A percentile compares a stretch with the other conserved stretches of the same genome.
Evolutionary conservation across 2,797 vertebrate genomes (phyloP).

Genomic region (Acanthurus lineatus): DNA sequence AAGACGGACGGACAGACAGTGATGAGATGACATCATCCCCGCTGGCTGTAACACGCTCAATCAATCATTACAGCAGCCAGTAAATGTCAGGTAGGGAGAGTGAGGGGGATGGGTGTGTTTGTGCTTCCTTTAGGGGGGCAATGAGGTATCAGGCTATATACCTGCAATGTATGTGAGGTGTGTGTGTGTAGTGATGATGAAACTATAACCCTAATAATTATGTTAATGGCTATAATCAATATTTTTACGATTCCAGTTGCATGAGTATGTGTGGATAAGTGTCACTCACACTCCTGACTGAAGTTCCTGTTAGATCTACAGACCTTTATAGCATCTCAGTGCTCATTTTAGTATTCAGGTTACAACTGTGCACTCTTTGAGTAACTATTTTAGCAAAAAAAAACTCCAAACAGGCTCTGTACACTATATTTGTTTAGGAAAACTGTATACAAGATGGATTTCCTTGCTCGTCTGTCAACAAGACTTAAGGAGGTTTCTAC

Average conservation of each 20-base stretch:
- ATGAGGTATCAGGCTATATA: not conserved
- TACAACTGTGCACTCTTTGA: too few relatives aligned
- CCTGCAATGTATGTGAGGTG: slow-evolving; percentile 8
- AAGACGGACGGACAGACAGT: slow-evolving; percentile 37
- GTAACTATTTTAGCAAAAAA: too few relatives aligned
- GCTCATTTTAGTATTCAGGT: not conserved
- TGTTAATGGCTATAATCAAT: not conserved
- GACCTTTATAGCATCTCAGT: not conserved
- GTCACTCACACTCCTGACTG: too few relatives aligned
- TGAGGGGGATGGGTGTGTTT: slow-evolving; percentile 32
- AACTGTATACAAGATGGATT: too few relatives aligned
- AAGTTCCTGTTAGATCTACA: not conserved
- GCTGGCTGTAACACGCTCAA: slow-evolving; percentile 41
- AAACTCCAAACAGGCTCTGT: too few relatives aligned
- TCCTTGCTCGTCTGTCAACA: too few relatives aligned
- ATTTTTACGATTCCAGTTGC: too few relatives aligned
- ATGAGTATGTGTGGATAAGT: too few relatives aligned
- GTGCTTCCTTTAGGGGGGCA: slow-evolving; percentile 16
- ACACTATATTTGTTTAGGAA: too few relatives aligned
- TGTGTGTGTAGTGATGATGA: slow-evolving; percentile 8
- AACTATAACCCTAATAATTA: not conserved
- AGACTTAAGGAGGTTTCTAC: too few relatives aligned
- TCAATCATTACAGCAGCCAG: slow-evolving; percentile 64
- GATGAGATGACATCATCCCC: slow-evolving; percentile 66
- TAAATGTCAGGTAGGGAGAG: slow-evolving; percentile 35